Conservation (phyloP, 2,888 invertebrate genomes). For the Malthinus seriepunctatus region DNA sequence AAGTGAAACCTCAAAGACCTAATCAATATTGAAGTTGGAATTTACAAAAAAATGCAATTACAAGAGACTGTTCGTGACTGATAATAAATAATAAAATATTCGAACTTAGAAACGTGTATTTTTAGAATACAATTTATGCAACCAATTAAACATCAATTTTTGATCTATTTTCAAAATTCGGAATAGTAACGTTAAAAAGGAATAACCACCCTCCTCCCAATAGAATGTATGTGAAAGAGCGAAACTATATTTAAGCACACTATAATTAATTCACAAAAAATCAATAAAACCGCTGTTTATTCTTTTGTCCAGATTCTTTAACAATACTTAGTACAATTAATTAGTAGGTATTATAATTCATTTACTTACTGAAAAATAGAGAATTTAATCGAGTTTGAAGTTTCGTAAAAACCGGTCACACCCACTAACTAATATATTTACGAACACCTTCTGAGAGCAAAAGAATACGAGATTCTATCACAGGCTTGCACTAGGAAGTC, state of each 20-base stretch:
- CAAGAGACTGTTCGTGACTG: no score
- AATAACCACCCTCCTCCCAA: not conserved
- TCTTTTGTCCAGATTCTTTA: not conserved
- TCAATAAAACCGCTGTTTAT: not conserved
- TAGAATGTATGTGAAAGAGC: not conserved
- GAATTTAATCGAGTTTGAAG: constrained; percentile 1
- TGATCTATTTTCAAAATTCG: not conserved
- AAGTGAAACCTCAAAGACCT: no score
- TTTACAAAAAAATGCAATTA: no score
- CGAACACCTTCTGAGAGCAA: not conserved
- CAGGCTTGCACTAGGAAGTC: constrained; percentile 2
- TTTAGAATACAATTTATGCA: constrained; percentile 11
- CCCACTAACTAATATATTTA: constrained; percentile 12
- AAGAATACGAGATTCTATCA: not conserved
- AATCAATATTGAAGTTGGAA: no score
- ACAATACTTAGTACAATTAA: not conserved
- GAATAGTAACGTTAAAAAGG: not conserved
- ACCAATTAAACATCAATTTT: constrained; percentile 11
- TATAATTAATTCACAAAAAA: not conserved
- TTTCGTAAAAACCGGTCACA: constrained; percentile 20
- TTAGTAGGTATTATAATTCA: not conserved
- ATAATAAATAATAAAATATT: no score
- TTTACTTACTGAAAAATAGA: constrained; percentile 2
- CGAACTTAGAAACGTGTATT: not conserved
- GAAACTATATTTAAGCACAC: not conserved